phyloP scores from a whole-genome alignment of 1,140 invertebrate species.

The Chrysoperla carnea region DNA sequence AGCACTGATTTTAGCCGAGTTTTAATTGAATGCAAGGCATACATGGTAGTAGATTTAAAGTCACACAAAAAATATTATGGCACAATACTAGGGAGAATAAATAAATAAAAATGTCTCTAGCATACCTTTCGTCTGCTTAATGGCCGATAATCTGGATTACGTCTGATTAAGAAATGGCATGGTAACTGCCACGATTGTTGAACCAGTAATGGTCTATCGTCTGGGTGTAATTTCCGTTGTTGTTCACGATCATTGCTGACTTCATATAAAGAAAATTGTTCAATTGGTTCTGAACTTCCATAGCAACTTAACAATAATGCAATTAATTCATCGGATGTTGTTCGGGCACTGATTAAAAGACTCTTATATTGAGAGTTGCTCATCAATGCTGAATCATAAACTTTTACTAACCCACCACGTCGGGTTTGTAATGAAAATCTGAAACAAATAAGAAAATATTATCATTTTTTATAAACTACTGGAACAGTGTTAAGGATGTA shows the following conservation, averaged over 20 bases:
- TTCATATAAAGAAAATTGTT: conserved; percentile 77
- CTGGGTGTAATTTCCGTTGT: conserved; percentile 70
- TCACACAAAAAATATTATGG: too few relatives aligned
- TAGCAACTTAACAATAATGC: conserved; percentile 73
- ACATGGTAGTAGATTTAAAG: too few relatives aligned
- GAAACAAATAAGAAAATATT: conserved; percentile 16
- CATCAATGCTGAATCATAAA: conserved; percentile 79
- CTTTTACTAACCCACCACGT: conserved; percentile 71
- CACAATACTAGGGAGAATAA: too few relatives aligned
- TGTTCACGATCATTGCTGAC: conserved; percentile 53
- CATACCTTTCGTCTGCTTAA: conserved; percentile 36
- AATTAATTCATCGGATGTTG: conserved; percentile 77
- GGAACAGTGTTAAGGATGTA: too few relatives aligned
- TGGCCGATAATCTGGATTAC: conserved; percentile 56
- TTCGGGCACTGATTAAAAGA: conserved; percentile 71
- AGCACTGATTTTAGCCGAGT: background rate
- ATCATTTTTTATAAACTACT: conserved; percentile 8
- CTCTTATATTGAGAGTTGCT: conserved; percentile 85
- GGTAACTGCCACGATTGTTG: conserved; percentile 53
- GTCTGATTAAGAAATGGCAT: conserved; percentile 57
- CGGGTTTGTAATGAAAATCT: conserved; percentile 74
- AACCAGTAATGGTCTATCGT: conserved; percentile 67
- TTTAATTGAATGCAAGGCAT: background rate
- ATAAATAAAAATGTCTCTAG: too few relatives aligned
- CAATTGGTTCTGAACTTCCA: conserved; percentile 60